Evolutionary conservation across 2,888 invertebrate species (phyloP).

Genomic region (Limnephilus marmoratus): DNA sequence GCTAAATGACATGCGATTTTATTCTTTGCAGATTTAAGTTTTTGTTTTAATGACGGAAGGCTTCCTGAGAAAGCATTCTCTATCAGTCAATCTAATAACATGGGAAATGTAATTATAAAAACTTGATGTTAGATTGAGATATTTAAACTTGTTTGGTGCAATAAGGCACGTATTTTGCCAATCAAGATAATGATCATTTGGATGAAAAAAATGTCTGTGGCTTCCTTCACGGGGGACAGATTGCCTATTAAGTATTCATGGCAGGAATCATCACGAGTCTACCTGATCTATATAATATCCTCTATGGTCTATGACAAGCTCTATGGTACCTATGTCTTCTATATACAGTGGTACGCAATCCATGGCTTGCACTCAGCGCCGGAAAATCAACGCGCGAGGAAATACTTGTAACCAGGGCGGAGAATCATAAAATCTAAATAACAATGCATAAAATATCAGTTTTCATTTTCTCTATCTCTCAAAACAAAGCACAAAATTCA

Average conservation of each 20-base stretch:
- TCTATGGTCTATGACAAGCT: not conserved
- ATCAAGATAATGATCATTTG: not conserved
- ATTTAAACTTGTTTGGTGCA: not conserved
- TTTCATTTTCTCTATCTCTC: too few relatives aligned
- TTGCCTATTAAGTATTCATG: slow-evolving; percentile 28
- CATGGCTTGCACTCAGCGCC: not conserved
- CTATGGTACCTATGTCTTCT: not conserved
- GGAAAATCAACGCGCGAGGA: not conserved
- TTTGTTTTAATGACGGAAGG: not conserved
- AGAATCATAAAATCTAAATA: too few relatives aligned
- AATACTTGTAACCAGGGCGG: too few relatives aligned
- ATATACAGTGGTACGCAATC: not conserved
- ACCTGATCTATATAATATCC: not conserved
- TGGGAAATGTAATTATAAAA: not conserved
- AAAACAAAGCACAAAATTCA: too few relatives aligned
- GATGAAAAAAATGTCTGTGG: not conserved
- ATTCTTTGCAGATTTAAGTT: not conserved
- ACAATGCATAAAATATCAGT: too few relatives aligned
- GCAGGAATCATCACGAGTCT: slow-evolving; percentile 1
- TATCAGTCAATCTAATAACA: not conserved
- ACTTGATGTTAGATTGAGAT: not conserved
- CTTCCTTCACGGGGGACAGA: slow-evolving; percentile 26
- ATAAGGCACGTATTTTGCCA: not conserved
- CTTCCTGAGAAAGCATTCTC: not conserved
- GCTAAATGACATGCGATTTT: not conserved